phyloP scores from a whole-genome alignment of 2,888 invertebrate genomes.

The Hydroisotoma schaefferi region DNA sequence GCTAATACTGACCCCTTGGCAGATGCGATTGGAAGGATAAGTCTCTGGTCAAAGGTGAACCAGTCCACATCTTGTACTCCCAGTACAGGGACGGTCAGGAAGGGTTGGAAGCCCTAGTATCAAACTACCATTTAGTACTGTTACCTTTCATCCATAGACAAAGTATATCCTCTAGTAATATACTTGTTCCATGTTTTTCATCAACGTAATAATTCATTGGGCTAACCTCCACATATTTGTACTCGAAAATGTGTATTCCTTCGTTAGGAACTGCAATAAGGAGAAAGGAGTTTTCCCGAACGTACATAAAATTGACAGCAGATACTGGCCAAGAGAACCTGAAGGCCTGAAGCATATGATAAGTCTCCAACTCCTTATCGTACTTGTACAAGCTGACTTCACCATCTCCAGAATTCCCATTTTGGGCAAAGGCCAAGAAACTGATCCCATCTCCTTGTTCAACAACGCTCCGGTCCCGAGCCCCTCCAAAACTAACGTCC shows the following conservation, averaged over 20 bases:
- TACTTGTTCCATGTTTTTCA: not conserved
- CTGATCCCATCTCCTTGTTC: slow-evolving; percentile 9
- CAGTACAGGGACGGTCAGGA: slow-evolving; percentile 21
- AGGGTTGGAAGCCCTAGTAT: slow-evolving; percentile 32
- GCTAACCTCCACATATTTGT: slow-evolving; percentile 40
- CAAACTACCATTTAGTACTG: not conserved
- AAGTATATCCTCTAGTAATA: not conserved
- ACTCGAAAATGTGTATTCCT: slow-evolving; percentile 39
- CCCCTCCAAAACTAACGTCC: slow-evolving; percentile 30
- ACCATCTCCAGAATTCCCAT: slow-evolving; percentile 25
- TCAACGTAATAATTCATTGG: not conserved
- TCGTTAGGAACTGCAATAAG: slow-evolving; percentile 26
- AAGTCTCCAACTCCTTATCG: slow-evolving; percentile 24
- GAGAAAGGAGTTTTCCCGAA: slow-evolving; percentile 26
- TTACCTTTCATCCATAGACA: not conserved
- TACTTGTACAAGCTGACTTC: slow-evolving; percentile 34
- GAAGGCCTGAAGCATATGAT: slow-evolving; percentile 29
- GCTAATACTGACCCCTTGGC: slow-evolving; percentile 25
- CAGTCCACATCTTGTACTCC: slow-evolving; percentile 27
- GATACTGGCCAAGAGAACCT: slow-evolving; percentile 22
- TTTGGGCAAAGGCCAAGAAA: slow-evolving; percentile 41
- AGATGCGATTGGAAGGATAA: slow-evolving; percentile 28
- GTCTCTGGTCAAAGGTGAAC: slow-evolving; percentile 10
- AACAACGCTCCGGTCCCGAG: slow-evolving; percentile 13
- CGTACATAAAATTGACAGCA: slow-evolving; percentile 17